These are phyloP conservation scores for Seriola rivoliana DNA, from an alignment of 2,113 vertebrate species.

Conservation along the genomic window DNA sequence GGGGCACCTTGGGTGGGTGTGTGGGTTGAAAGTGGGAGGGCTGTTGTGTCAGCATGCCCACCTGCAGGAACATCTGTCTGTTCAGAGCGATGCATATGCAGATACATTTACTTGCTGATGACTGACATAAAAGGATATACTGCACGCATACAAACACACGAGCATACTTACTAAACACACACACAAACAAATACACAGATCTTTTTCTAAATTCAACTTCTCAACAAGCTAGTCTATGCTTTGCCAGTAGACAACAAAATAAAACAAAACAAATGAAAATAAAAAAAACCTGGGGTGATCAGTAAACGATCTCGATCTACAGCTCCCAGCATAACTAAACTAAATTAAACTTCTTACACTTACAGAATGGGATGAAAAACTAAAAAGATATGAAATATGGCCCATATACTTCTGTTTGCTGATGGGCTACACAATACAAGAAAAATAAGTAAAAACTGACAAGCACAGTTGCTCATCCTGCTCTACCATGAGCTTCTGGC, in stretches of 20 bases:
- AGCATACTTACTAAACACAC: too few species aligned
- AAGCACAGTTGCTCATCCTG: background rate
- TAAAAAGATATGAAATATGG: background rate
- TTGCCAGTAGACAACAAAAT: background rate
- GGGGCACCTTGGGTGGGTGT: conserved; percentile 79
- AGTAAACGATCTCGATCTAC: background rate
- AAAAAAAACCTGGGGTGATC: background rate
- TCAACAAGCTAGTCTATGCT: background rate
- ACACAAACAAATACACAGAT: too few species aligned
- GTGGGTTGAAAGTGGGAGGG: conserved; percentile 49
- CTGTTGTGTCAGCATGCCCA: conserved; percentile 79
- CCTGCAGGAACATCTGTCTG: conserved; percentile 84
- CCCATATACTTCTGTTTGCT: background rate
- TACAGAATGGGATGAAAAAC: background rate
- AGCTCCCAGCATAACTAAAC: background rate
- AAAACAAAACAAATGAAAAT: background rate
- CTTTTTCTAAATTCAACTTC: background rate
- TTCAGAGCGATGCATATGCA: conserved; percentile 34
- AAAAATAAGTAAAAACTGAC: background rate
- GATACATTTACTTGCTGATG: conserved; percentile 21
- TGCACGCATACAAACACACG: background rate
- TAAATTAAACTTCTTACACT: background rate
- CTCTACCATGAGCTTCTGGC: background rate
- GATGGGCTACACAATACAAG: background rate
- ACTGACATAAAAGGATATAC: conserved; percentile 25